Percentiles rank a stretch among this genome's conserved stretches.
phyloP scores from a whole-genome alignment of 2,113 vertebrate species.

The Onychostruthus taczanowskii region DNA sequence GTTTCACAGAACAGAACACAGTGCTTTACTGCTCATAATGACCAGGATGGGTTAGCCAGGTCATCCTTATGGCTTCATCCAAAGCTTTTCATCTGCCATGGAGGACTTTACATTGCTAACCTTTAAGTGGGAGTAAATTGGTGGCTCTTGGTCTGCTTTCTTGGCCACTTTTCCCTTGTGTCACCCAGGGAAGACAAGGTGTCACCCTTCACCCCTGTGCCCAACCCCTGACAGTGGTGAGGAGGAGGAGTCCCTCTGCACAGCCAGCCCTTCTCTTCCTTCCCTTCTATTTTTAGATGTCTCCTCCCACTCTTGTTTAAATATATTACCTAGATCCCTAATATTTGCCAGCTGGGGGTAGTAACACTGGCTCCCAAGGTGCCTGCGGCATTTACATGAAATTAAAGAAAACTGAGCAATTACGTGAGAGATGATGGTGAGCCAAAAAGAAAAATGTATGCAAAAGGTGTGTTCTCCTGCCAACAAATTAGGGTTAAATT shows the following conservation, averaged over 20 bases:
- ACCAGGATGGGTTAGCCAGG: fast-evolving
- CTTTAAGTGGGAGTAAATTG: not conserved
- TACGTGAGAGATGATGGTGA: not conserved
- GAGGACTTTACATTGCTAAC: not conserved
- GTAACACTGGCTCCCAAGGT: not conserved
- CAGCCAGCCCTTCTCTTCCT: not conserved
- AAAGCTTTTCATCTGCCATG: not conserved
- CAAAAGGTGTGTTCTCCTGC: slow-evolving; percentile 16
- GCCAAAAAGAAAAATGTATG: slow-evolving; percentile 30
- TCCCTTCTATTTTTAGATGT: slow-evolving; percentile 9
- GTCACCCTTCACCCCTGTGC: fast-evolving
- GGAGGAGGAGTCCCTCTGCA: not conserved
- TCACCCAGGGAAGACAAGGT: not conserved
- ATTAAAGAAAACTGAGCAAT: slow-evolving; percentile 55
- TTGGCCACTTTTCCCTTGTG: not conserved
- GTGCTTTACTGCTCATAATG: not conserved
- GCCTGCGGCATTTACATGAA: not conserved
- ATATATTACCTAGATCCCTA: slow-evolving; percentile 29
- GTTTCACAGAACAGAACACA: not conserved
- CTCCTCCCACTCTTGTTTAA: slow-evolving; percentile 29
- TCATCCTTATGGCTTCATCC: not conserved
- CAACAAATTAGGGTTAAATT: slow-evolving; percentile 50
- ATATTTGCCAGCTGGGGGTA: slow-evolving; percentile 50
- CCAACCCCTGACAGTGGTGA: fast-evolving
- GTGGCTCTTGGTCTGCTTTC: not conserved